These are phyloP conservation scores for Melanotaenia trifasciata DNA, from an alignment of 2,797 vertebrate genomes.

Conservation along the genomic window DNA sequence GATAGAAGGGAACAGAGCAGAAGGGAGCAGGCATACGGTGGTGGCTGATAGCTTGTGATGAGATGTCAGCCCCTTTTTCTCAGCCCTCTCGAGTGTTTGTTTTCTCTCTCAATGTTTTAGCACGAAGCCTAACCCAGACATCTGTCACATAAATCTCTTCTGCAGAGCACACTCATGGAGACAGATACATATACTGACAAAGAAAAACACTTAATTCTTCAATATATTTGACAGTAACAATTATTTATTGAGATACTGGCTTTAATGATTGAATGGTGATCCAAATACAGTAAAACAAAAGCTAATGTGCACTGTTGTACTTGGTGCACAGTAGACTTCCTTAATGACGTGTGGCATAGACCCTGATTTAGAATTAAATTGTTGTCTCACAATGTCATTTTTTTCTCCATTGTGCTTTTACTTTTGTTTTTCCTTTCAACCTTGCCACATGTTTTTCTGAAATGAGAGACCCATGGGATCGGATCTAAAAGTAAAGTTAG, in stretches of 20 bases:
- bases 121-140: slow-evolving; percentile 52
- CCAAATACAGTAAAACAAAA: not conserved
- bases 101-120: slow-evolving; percentile 68
- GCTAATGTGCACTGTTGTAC: slow-evolving; percentile 19
- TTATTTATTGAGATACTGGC: not conserved
- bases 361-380: slow-evolving; percentile 29
- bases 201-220: slow-evolving; percentile 1
- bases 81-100: slow-evolving; percentile 66
- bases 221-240: not conserved
- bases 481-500: slow-evolving; percentile 20
- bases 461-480: slow-evolving; percentile 20
- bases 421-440: slow-evolving; percentile 19
- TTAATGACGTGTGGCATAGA: slow-evolving; percentile 28
- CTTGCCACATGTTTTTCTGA: slow-evolving; percentile 23
- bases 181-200: slow-evolving; percentile 8
- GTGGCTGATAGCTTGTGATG: slow-evolving; percentile 57
- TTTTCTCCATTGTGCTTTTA: slow-evolving; percentile 33
- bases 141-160: slow-evolving; percentile 51
- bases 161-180: not conserved
- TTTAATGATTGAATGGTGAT: not conserved
- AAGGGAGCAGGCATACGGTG: slow-evolving; percentile 63
- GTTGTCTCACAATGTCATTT: slow-evolving; percentile 16
- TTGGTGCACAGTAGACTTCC: slow-evolving; percentile 7
- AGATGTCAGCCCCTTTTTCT: slow-evolving; percentile 54
- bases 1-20: slow-evolving; percentile 58